A percentile compares a stretch with the other conserved stretches of the same genome.
These are phyloP conservation scores for Tautogolabrus adspersus DNA, from an alignment of 2,113 vertebrate genomes.

Conservation along the genomic window DNA sequence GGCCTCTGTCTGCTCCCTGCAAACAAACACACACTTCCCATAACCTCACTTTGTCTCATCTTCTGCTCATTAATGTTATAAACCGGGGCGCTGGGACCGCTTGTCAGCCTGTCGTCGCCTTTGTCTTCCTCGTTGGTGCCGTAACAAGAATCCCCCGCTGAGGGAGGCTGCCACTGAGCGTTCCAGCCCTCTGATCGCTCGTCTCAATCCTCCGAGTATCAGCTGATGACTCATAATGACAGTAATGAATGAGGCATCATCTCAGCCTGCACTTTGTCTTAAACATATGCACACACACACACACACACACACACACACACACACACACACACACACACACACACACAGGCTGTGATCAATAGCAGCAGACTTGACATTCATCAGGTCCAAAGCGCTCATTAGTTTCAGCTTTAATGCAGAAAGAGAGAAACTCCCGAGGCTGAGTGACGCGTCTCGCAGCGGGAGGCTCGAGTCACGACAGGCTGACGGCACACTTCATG, in stretches of 20 bases:
- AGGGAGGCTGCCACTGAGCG: constrained; percentile 43
- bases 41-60: neutral
- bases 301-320: constrained; percentile 1
- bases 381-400: constrained; percentile 59
- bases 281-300: neutral
- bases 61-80: constrained; percentile 44
- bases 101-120: constrained; percentile 28
- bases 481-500: neutral
- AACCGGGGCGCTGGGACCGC: constrained; percentile 21
- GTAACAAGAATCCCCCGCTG: constrained; percentile 30
- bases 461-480: neutral
- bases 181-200: constrained; percentile 32
- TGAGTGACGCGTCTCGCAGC: constrained; percentile 32
- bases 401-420: constrained; percentile 53
- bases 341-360: constrained; percentile 53
- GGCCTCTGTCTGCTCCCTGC: neutral
- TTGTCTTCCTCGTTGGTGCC: constrained; percentile 40
- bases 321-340: neutral
- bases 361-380: constrained; percentile 52
- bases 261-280: neutral
- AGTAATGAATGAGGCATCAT: constrained; percentile 51
- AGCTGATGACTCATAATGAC: constrained; percentile 41
- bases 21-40: neutral
- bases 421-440: constrained; percentile 34
- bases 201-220: constrained; percentile 41